These are phyloP conservation scores for Cricetomys ansorgei DNA, from an alignment of 2,113 vertebrate genomes.

Conservation along the genomic window DNA sequence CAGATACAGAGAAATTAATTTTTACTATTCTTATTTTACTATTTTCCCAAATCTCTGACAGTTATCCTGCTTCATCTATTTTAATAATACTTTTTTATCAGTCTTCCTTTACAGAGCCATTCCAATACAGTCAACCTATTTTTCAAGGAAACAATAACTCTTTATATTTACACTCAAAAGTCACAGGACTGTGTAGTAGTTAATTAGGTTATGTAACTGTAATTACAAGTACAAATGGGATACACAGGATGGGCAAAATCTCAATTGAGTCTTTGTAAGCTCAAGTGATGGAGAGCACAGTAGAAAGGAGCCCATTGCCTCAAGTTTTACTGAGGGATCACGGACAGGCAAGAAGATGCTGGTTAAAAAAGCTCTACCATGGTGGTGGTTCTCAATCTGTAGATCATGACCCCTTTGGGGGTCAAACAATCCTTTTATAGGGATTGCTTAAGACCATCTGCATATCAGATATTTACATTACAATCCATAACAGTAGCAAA, in stretches of 20 bases:
- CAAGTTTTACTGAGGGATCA: background rate
- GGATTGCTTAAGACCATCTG: no score
- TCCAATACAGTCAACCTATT: conserved; percentile 61
- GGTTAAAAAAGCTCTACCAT: background rate
- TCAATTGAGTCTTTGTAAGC: conserved; percentile 66
- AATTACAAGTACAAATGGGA: conserved; percentile 67
- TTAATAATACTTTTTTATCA: conserved; percentile 22
- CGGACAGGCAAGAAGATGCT: background rate
- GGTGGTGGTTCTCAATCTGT: no score
- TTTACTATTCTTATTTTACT: background rate
- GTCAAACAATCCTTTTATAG: no score
- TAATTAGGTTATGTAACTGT: conserved; percentile 70
- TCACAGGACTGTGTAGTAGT: conserved; percentile 65
- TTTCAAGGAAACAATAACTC: conserved; percentile 69
- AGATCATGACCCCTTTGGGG: no score
- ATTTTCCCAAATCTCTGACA: background rate
- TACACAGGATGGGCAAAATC: conserved; percentile 30
- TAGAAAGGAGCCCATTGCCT: background rate
- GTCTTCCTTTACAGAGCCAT: conserved; percentile 1
- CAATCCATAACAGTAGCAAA: no score
- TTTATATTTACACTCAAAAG: conserved; percentile 63
- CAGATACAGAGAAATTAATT: background rate
- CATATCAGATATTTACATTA: no score
- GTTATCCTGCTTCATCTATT: background rate
- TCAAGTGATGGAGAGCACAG: background rate